Base-by-base conservation (phyloP, 1,140 invertebrate species). In the Agrilus planipennis region DNA sequence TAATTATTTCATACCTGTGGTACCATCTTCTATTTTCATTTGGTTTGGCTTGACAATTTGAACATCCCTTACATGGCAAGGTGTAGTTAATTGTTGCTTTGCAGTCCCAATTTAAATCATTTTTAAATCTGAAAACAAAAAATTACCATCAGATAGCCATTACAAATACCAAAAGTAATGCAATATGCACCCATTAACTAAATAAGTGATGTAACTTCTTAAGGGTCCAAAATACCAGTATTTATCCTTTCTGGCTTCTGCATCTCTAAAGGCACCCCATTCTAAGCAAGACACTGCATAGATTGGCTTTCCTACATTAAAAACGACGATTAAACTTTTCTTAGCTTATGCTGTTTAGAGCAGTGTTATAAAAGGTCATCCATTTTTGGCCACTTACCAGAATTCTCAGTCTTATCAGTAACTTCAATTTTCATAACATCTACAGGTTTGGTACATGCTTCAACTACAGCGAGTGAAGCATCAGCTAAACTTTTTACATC, bases 181-280 rank as follows among this genome's bases (percentile, higher is more conserved):
- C 5, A 21, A 34, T 16, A 25, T 29, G 22, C 52, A 59, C 50
- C 77, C 78, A 58, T 78, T 81, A 40, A 84, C 75, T 29, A 84
- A 60, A 51, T 78, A 83, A 11, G 81, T 70, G 31, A 73, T 74
- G 51, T 82, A 79, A 29, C 78, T 76, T 60, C 79, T 76, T 0
- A 89, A 59, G 2, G 70, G 61, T 18, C 87, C 86, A 67, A 81
- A 83, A 50, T 89, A 83, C 89, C 89, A 93, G 61, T 91, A 92
- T 57, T 81, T 82, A 41, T 85, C 78, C 45, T 76, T 77, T 39
- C 63, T 69, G 9, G 72, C 70, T 39, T 81, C 61, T 2, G 83
- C 79, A 67, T 95, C 85, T 54, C 81, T 69, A 59, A 84, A 84
- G 10, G 79, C 76, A 31, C 91, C 89, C 77, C 84, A 86, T 57